Evolutionary conservation across 30 jellyfish, hydroid and myxozoan species (phyloP).

Genomic region (Cassiopea andromeda): DNA sequence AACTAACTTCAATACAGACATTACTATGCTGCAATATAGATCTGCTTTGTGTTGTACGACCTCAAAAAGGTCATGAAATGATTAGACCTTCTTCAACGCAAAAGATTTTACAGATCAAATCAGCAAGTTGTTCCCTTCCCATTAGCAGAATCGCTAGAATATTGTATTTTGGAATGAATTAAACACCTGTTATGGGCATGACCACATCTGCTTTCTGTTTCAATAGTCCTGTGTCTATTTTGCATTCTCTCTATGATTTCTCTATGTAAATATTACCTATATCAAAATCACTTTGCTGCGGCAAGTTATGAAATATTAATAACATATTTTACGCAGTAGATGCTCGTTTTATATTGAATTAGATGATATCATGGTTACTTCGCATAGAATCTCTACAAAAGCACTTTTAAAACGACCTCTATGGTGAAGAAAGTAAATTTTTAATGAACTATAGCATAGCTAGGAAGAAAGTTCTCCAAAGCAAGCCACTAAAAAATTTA

Average conservation of each 20-base stretch:
- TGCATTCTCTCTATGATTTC: neutral
- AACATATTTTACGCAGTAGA: neutral
- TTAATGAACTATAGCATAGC: neutral
- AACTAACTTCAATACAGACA: neutral
- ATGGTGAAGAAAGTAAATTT: neutral
- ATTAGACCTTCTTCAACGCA: neutral
- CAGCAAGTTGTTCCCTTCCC: neutral
- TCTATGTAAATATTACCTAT: neutral
- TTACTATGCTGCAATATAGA: neutral
- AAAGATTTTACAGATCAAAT: neutral
- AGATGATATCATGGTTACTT: neutral
- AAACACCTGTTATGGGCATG: neutral
- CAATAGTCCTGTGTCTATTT: neutral
- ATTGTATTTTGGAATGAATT: neutral
- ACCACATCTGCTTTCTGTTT: neutral
- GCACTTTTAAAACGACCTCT: neutral
- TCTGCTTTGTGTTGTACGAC: neutral
- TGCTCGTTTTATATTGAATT: conserved; percentile 5
- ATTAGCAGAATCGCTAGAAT: neutral
- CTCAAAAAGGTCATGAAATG: neutral
- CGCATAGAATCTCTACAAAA: neutral
- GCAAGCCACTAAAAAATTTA: no score
- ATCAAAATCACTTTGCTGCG: neutral
- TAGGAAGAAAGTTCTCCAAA: no score
- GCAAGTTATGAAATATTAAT: neutral